Percentiles rank a stretch among this genome's conserved stretches.
Evolutionary conservation across 2,888 invertebrate genomes (phyloP).

Genomic region (Torymus auratus): DNA sequence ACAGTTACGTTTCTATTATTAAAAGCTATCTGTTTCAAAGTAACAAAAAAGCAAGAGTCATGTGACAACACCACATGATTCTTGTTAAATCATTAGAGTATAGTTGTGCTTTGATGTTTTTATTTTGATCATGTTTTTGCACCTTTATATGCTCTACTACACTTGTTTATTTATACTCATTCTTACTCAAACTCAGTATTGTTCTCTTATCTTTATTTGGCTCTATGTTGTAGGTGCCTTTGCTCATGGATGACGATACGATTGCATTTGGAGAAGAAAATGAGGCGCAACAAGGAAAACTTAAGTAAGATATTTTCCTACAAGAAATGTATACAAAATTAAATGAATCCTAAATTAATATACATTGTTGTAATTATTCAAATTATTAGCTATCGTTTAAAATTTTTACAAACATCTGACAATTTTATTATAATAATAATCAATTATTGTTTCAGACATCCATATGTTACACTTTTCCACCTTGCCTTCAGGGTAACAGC

Average conservation of each 20-base stretch:
- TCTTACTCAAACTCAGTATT: too few relatives aligned
- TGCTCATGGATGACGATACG: slow-evolving; percentile 89
- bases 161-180: not conserved
- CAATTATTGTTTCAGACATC: slow-evolving; percentile 82
- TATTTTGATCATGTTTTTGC: slow-evolving; percentile 9
- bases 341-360: not conserved
- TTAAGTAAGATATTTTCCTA: slow-evolving; percentile 71
- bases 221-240: slow-evolving; percentile 83
- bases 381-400: not conserved
- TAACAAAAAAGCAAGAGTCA: too few relatives aligned
- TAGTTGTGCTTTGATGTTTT: not conserved
- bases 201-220: slow-evolving; percentile 7
- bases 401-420: not conserved
- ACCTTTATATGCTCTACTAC: not conserved
- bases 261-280: slow-evolving; percentile 92
- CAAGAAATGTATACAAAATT: too few relatives aligned
- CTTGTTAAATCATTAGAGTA: too few relatives aligned
- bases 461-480: slow-evolving; percentile 94
- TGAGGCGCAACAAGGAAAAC: slow-evolving; percentile 77
- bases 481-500: slow-evolving; percentile 91
- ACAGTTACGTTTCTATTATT: too few relatives aligned
- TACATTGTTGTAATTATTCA: not conserved
- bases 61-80: too few relatives aligned
- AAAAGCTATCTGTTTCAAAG: too few relatives aligned
- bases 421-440: not conserved